A percentile compares a stretch with the other conserved stretches of the same genome.
Evolutionary conservation across 2,113 vertebrate genomes (phyloP).

Genomic region (Macaca nemestrina): DNA sequence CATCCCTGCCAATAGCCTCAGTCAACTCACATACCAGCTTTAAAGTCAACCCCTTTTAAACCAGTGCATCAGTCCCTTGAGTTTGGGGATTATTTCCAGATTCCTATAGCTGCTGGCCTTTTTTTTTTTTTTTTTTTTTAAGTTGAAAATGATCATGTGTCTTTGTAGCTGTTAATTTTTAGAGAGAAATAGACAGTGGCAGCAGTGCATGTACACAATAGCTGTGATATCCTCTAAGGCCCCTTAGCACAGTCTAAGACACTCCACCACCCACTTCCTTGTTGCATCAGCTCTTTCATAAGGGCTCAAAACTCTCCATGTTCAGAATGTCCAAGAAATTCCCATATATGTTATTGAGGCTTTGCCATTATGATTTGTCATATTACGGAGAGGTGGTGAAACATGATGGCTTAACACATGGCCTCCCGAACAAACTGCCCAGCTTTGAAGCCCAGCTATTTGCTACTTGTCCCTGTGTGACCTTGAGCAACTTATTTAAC

Average conservation of each 20-base stretch:
- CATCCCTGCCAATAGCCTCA: slow-evolving; percentile 84
- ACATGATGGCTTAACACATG: not conserved
- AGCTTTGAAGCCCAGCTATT: not conserved
- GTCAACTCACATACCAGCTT: slow-evolving; percentile 86
- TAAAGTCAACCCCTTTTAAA: slow-evolving; percentile 86
- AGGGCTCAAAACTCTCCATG: not conserved
- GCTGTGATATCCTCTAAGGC: not conserved
- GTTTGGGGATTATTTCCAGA: slow-evolving; percentile 88
- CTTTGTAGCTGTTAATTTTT: slow-evolving; percentile 75
- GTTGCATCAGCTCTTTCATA: not conserved
- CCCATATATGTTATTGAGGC: not conserved
- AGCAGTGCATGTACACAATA: not conserved
- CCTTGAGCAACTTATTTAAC: not conserved
- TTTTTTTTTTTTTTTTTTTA: slow-evolving; percentile 57
- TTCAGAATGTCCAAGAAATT: not conserved
- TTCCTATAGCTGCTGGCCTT: slow-evolving; percentile 79
- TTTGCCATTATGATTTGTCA: not conserved
- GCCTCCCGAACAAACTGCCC: not conserved
- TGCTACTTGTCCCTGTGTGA: not conserved
- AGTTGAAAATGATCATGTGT: slow-evolving; percentile 82
- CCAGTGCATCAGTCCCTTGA: slow-evolving; percentile 83
- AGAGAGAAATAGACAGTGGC: slow-evolving; percentile 73
- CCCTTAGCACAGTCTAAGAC: not conserved
- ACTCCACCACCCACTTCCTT: not conserved
- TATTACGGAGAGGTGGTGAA: not conserved